Percentiles rank a stretch among this genome's conserved stretches.
phyloP scores from a whole-genome alignment of 2,888 invertebrate genomes.

The Reticulitermes lucifugus region DNA sequence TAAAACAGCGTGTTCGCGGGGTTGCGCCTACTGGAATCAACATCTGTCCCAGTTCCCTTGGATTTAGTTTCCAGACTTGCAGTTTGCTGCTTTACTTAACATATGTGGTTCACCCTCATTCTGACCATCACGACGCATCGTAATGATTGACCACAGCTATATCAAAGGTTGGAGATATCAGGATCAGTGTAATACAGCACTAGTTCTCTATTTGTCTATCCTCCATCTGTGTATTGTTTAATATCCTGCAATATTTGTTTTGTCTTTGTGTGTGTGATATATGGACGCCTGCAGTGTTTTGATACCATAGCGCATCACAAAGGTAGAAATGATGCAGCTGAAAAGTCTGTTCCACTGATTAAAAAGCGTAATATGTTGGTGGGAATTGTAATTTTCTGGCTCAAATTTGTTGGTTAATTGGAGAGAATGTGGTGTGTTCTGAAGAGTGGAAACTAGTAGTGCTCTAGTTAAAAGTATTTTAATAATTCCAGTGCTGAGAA shows the following conservation, averaged over 20 bases:
- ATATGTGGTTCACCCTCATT: neutral
- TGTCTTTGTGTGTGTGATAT: neutral
- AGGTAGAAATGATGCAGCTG: neutral
- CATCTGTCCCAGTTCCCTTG: neutral
- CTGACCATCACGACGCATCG: neutral
- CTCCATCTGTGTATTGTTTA: neutral
- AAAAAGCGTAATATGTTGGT: neutral
- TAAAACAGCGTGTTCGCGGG: conserved; percentile 33
- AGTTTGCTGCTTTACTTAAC: neutral
- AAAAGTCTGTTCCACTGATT: neutral
- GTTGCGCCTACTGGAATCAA: neutral
- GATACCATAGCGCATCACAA: neutral
- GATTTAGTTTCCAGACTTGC: neutral
- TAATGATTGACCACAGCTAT: neutral
- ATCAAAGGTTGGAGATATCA: neutral
- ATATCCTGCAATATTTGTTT: neutral
- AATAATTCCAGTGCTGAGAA: too few relatives aligned
- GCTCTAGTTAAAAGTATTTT: too few relatives aligned
- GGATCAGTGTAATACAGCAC: neutral
- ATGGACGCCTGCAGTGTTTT: neutral
- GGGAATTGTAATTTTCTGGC: neutral
- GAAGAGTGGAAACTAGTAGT: too few relatives aligned
- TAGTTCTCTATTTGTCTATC: neutral
- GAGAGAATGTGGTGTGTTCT: too few relatives aligned
- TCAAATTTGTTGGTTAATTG: neutral